A percentile compares a stretch with the other conserved stretches of the same genome.
Evolutionary conservation across 1,140 invertebrate species (phyloP).

Genomic region (Papilio machaon): DNA sequence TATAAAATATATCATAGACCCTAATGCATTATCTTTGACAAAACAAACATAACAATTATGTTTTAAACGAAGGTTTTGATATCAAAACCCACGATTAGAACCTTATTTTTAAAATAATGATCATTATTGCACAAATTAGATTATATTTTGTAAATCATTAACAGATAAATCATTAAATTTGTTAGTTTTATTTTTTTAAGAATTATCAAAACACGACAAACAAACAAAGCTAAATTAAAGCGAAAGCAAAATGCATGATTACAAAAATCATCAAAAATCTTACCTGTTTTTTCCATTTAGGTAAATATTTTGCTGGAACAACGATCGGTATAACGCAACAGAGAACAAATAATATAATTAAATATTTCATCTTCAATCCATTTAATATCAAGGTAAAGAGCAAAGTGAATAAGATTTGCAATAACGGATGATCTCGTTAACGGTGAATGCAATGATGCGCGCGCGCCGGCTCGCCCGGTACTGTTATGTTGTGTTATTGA

Average conservation of each 20-base stretch:
- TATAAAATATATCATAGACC: too few relatives aligned
- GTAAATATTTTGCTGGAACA: constrained; percentile 84
- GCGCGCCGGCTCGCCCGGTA: constrained; percentile 47
- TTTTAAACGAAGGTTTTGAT: too few relatives aligned
- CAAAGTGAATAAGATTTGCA: constrained; percentile 36
- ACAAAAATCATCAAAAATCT: constrained; percentile 41
- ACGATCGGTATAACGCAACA: constrained; percentile 62
- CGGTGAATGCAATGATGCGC: constrained; percentile 43
- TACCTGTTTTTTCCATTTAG: constrained; percentile 92
- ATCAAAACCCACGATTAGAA: too few relatives aligned
- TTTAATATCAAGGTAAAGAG: constrained; percentile 32
- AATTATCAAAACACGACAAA: neutral
- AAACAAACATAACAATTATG: too few relatives aligned
- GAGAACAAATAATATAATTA: constrained; percentile 56
- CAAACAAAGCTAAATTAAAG: constrained; percentile 11
- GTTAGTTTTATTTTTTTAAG: neutral
- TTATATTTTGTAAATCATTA: neutral
- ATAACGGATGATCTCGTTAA: constrained; percentile 30
- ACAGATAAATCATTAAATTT: neutral
- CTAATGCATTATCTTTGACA: too few relatives aligned
- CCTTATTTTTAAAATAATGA: too few relatives aligned
- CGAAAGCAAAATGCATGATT: neutral
- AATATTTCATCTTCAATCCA: constrained; percentile 61
- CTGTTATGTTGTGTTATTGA: constrained; percentile 77
- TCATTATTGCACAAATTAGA: too few relatives aligned